Conservation (phyloP, 2,888 invertebrate genomes). For the Caenorhabditis macrosperma region DNA sequence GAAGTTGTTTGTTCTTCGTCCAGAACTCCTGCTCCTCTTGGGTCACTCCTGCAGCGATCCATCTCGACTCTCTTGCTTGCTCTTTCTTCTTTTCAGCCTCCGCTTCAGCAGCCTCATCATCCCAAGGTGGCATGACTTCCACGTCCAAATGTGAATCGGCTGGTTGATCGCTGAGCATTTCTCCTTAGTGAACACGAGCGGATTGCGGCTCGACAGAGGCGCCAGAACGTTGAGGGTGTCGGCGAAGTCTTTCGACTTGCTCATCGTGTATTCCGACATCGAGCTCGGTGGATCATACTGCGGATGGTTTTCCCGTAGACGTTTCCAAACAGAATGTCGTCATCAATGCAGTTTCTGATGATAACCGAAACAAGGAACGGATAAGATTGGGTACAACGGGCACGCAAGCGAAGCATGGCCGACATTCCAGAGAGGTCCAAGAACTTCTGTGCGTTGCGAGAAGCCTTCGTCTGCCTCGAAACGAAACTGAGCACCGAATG, state of each 20-base stretch:
- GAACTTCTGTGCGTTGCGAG: constrained; percentile 65
- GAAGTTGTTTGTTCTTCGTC: constrained; percentile 56
- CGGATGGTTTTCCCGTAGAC: constrained; percentile 62
- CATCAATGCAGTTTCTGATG: constrained; percentile 73
- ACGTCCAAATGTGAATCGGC: constrained; percentile 18
- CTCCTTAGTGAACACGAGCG: constrained; percentile 46
- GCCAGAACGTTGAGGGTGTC: constrained; percentile 54
- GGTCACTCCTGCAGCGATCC: constrained; percentile 45
- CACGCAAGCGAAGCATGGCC: constrained; percentile 54
- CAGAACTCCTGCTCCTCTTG: constrained; percentile 64
- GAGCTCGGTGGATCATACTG: neutral
- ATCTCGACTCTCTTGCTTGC: constrained; percentile 25
- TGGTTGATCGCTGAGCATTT: constrained; percentile 24
- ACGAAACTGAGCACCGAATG: constrained; percentile 71
- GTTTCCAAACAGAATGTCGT: constrained; percentile 46
- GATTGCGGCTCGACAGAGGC: constrained; percentile 50
- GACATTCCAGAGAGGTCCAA: constrained; percentile 60
- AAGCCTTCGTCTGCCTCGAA: constrained; percentile 64
- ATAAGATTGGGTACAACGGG: constrained; percentile 52
- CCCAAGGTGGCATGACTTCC: constrained; percentile 39
- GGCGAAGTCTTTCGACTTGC: constrained; percentile 59
- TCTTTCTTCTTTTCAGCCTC: too few relatives aligned
- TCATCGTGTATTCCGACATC: constrained; percentile 6
- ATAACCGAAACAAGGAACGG: constrained; percentile 66
- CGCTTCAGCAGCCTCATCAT: neutral